A percentile compares a stretch with the other conserved stretches of the same genome.
Conservation (phyloP, 2,888 invertebrate species). For the Flabesymbios commensalis region DNA sequence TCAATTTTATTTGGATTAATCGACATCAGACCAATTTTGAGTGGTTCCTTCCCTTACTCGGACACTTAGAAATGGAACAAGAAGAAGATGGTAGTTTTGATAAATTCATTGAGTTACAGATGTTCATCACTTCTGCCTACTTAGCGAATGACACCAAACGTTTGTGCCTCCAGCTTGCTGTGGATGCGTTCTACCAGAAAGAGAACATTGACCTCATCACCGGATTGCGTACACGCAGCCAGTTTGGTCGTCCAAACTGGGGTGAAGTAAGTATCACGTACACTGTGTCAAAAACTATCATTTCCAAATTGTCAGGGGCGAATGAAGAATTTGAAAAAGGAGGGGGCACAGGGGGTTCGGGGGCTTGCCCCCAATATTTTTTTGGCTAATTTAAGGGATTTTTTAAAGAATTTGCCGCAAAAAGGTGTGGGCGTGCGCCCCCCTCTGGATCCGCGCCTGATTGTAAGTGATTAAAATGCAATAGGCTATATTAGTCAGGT, state of each 20-base stretch:
- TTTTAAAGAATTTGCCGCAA: too few species aligned
- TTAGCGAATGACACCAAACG: constrained; percentile 94
- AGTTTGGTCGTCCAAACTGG: constrained; percentile 94
- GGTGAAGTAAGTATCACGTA: too few species aligned
- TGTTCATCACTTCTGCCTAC: constrained; percentile 93
- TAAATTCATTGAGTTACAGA: constrained; percentile 91
- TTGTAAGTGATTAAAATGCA: too few species aligned
- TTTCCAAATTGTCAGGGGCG: too few species aligned
- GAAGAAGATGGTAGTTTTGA: constrained; percentile 41
- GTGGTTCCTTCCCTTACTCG: constrained; percentile 92
- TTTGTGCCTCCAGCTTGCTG: constrained; percentile 67
- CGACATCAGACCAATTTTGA: constrained; percentile 92
- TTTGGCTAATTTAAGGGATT: too few species aligned
- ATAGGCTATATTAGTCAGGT: too few species aligned
- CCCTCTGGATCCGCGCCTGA: too few species aligned
- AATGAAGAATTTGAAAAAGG: too few species aligned
- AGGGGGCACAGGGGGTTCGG: too few species aligned
- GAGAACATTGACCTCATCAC: constrained; percentile 91
- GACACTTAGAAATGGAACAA: constrained; percentile 74
- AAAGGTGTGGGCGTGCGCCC: too few species aligned
- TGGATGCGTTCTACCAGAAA: constrained; percentile 82
- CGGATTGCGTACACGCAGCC: constrained; percentile 88
- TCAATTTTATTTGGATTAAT: constrained; percentile 98
- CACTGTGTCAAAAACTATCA: too few species aligned
- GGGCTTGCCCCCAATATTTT: too few species aligned